Base-by-base conservation (phyloP, 2,113 vertebrate genomes). In the Mustela lutreola region DNA sequence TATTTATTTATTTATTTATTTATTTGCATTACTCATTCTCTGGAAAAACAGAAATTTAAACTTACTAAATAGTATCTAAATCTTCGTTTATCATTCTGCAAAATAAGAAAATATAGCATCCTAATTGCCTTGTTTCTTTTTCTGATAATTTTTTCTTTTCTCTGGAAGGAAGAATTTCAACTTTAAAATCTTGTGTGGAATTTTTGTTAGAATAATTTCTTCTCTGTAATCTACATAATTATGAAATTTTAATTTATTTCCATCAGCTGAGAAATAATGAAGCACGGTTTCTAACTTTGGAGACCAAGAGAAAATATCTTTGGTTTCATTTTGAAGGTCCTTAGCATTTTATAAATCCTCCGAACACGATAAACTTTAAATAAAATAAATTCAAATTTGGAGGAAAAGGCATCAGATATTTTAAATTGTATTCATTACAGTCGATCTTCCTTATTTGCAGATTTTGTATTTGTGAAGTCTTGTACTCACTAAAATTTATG, bases 301-400 rank as follows among this genome's bases (percentile, higher is more conserved):
- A 95, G 10, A 78, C 60, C 70, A 58, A 56, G 58, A 95, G 60
- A 91, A 84, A 81, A 42, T 92, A 53, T 21, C 28, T 92, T 92
- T 86, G 73, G 42, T 92, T 92, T 87, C 33, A 92, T 80, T 92
- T 71, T 62, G 26, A 95, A 71, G 33, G 26, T 80, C 12, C 70
- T 91, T 91, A 86, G 39, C 58, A 63, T 71, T 86, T 80, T 60
- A 60, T 80, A 71, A n/a, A 39, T 39, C 15, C 31, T 78, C 15
- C 39, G 50, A 70, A 60, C 33, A n/a, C 31, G 48, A 60, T 71
- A 71, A 94, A 36, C n/a, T 81, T 81, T 76, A 70, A 73, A 70
- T 11, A 67, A 92, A 87, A 81, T 71, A 87, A 73, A 91, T 62
- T 63, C 71, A 87, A 16, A 80, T 53, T 60, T 76, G 45, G 70